phyloP scores from a whole-genome alignment of 2,797 vertebrate genomes.

The Eospalax fontanierii region DNA sequence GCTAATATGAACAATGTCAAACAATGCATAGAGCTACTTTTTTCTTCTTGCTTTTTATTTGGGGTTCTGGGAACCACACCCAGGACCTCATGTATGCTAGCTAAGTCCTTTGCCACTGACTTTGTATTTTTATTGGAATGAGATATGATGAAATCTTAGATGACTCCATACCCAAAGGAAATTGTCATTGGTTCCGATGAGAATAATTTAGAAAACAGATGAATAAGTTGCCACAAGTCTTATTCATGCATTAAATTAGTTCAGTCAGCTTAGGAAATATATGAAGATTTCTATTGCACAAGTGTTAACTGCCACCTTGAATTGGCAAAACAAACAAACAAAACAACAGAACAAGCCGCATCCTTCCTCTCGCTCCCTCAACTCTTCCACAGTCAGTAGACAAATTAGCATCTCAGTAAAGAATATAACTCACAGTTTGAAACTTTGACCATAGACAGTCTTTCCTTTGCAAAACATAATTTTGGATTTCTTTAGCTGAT shows the following conservation, averaged over 20 bases:
- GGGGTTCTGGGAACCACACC: neutral
- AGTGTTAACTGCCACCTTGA: neutral
- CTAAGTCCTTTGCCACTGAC: neutral
- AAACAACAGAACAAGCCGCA: neutral
- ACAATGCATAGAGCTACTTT: neutral
- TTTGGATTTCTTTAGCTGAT: slow-evolving; percentile 33
- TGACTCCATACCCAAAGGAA: slow-evolving; percentile 32
- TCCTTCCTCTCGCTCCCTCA: neutral
- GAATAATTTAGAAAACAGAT: slow-evolving; percentile 63
- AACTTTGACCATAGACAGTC: neutral
- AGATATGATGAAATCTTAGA: neutral
- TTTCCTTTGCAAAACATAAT: neutral
- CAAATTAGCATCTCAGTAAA: neutral
- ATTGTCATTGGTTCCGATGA: neutral
- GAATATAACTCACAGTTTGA: neutral
- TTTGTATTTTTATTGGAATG: slow-evolving; percentile 39
- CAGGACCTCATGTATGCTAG: neutral
- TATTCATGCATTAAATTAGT: slow-evolving; percentile 58
- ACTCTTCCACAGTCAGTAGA: neutral
- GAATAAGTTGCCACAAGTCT: slow-evolving; percentile 52
- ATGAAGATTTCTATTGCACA: slow-evolving; percentile 26
- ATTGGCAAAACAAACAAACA: slow-evolving; percentile 35
- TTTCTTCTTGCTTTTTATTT: neutral
- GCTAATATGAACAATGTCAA: neutral
- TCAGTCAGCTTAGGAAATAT: slow-evolving; percentile 22